Evolutionary conservation across 2,113 vertebrate species (phyloP), one percentile per base, ranked within the genome.

Genomic region (Pipra filicauda): DNA sequence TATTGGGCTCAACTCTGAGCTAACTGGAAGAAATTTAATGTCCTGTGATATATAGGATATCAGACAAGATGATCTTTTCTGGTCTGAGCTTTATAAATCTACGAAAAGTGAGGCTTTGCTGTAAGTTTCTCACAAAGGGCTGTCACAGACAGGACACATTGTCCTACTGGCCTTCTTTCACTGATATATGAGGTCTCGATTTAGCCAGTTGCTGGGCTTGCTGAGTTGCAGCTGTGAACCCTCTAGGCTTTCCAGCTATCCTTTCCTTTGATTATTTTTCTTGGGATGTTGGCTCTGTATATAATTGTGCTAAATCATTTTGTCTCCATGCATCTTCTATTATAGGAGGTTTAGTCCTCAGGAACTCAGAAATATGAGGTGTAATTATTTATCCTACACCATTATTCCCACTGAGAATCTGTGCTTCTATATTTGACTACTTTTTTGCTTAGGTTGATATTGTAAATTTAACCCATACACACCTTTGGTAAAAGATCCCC

Each of bases 41-140:
- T 83, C 52, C 58, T 85, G 6, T 95, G 76, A 96, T 95, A 91
- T 69, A 95, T 1, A 67, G 61, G 57, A 44, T 85, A 91, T 82
- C 61, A 89, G 65, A 67, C 58, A 43, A 65, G 79, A 86, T 84
- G 79, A 86, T 94, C 85, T 84, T 88, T 94, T 57, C 78, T 78
- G 88, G 80, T 85, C 80, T 69, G 28, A 85, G 83, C 61, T 95
- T 92, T 95, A 95, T 96, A 96, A 92, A 95, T 94, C 95, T 72
- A 71, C 5, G 58, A 61, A 54, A 95, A 91, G 65, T 55, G 80
- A 95, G 83, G 87, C 49, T 79, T 82, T 92, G 83, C 86, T 46
- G 3, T 87, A 93, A 96, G 84, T 94, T 93, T 89, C 67, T 79
- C 76, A 94, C 73, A 92, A 82, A 91, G 65, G 83, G 54, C 85